Conservation (phyloP, 2,113 vertebrate species). For the Ciconia stormi region DNA sequence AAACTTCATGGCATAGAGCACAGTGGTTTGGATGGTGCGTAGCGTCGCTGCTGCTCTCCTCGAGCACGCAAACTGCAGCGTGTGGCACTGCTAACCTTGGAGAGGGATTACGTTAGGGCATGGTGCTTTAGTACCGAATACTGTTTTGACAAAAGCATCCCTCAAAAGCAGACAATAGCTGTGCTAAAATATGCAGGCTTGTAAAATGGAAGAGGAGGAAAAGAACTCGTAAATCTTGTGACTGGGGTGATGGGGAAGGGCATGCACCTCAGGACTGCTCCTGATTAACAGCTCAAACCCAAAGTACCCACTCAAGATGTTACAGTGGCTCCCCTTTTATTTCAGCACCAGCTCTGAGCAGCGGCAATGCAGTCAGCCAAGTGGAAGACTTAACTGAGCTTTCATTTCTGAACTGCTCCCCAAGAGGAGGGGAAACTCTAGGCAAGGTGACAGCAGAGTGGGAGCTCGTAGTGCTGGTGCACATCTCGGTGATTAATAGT, state of each 20-base stretch:
- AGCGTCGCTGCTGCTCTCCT: background rate
- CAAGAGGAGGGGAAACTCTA: background rate
- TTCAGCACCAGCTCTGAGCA: background rate
- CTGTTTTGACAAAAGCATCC: background rate
- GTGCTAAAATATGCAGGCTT: background rate
- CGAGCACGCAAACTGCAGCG: fast-evolving
- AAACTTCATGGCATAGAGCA: background rate
- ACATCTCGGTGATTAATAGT: background rate
- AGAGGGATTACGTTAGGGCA: background rate
- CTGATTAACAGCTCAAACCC: background rate
- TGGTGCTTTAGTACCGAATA: background rate
- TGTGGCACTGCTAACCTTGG: background rate
- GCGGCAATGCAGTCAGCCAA: background rate
- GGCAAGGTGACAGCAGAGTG: background rate
- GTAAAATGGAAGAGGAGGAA: background rate
- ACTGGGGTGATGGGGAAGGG: background rate
- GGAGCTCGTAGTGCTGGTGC: background rate
- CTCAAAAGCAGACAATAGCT: background rate
- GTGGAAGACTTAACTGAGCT: background rate
- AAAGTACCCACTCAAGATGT: fast-evolving
- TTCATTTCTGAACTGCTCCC: background rate
- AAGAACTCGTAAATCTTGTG: background rate
- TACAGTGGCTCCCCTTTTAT: background rate
- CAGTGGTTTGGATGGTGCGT: no score
- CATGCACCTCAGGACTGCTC: background rate